Percentiles rank a stretch among this genome's conserved stretches.
Evolutionary conservation across 2,888 invertebrate genomes (phyloP).

Genomic region (Creontiades dilutus): DNA sequence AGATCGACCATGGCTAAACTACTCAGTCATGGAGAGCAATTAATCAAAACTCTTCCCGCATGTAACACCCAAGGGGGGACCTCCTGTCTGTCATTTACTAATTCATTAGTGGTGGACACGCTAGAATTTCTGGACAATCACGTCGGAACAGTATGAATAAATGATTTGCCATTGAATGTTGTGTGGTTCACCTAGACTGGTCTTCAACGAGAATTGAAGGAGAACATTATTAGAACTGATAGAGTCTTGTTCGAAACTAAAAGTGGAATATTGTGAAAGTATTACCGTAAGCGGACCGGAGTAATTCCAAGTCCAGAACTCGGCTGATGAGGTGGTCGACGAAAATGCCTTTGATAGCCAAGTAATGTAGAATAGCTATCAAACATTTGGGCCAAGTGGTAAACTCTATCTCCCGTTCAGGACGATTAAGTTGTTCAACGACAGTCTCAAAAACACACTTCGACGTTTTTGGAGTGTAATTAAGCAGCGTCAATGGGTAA

Average conservation of each 20-base stretch:
- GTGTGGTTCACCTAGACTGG: too few species aligned
- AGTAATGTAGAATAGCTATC: conserved; percentile 71
- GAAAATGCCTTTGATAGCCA: conserved; percentile 60
- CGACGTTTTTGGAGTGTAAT: conserved; percentile 69
- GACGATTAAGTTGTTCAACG: conserved; percentile 59
- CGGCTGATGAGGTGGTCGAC: conserved; percentile 66
- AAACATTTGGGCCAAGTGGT: conserved; percentile 63
- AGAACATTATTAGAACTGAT: too few species aligned
- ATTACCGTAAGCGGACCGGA: conserved; percentile 69
- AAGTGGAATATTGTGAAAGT: too few species aligned
- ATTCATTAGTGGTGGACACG: too few species aligned
- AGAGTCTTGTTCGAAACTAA: too few species aligned
- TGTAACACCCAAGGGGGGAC: neutral
- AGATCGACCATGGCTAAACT: too few species aligned
- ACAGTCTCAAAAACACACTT: conserved; percentile 59
- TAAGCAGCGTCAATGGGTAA: conserved; percentile 60
- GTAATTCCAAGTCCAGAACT: conserved; percentile 69
- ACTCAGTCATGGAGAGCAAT: too few species aligned
- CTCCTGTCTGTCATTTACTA: neutral
- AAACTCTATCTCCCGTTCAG: conserved; percentile 68
- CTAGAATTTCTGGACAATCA: too few species aligned
- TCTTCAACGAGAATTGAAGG: too few species aligned
- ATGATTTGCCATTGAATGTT: too few species aligned
- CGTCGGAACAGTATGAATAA: too few species aligned
- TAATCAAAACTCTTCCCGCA: neutral